phyloP scores from a whole-genome alignment of 2,888 invertebrate genomes.

The Sinodicranocentrus sp. region DNA sequence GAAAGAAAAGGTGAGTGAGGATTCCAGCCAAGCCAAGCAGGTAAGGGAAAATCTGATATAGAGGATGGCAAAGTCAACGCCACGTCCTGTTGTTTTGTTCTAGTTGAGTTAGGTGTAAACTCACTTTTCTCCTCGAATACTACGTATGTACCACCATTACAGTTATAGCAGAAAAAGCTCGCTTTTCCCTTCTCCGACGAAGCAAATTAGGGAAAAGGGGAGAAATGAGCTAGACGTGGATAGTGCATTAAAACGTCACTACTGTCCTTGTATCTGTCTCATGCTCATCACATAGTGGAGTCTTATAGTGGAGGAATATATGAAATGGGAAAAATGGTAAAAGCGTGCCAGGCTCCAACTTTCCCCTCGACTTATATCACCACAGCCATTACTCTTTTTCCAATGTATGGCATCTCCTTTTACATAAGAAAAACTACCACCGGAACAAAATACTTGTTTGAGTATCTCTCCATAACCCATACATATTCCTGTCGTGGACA shows the following conservation, averaged over 20 bases:
- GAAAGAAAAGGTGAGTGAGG: slow-evolving; percentile 7
- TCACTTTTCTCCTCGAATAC: slow-evolving; percentile 3
- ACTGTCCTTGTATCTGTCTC: slow-evolving; percentile 61
- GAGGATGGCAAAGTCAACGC: no score
- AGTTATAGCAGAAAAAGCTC: background rate
- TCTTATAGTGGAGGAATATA: no score
- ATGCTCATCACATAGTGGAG: no score
- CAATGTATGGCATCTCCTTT: no score
- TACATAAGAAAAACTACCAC: no score
- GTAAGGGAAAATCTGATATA: no score
- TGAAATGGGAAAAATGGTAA: no score
- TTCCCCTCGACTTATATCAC: no score
- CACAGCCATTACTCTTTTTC: slow-evolving; percentile 12
- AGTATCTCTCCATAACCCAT: background rate
- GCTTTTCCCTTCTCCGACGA: background rate
- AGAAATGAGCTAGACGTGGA: slow-evolving; percentile 56
- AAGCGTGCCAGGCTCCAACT: no score
- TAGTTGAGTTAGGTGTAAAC: slow-evolving; percentile 22
- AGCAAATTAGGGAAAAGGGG: slow-evolving; percentile 27
- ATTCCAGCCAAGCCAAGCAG: background rate
- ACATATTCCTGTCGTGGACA: no score
- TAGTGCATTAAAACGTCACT: slow-evolving; percentile 69
- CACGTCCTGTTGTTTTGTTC: background rate
- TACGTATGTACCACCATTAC: background rate
- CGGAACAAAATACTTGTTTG: no score